These are phyloP conservation scores for Choreutis nemorana DNA, from an alignment of 2,888 invertebrate genomes.

Conservation along the genomic window DNA sequence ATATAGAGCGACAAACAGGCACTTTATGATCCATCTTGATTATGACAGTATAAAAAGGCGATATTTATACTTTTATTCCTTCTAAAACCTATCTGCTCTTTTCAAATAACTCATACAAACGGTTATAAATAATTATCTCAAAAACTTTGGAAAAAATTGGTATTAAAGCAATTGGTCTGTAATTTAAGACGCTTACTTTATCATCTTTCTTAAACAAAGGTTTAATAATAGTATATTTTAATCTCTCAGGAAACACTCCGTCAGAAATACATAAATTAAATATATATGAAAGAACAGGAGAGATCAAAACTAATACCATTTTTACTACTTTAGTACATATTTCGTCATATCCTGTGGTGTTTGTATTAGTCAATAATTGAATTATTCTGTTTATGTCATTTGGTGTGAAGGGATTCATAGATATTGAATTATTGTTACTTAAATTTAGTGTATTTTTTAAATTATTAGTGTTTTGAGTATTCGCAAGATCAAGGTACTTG, in stretches of 20 bases:
- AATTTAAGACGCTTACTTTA: conserved; percentile 3
- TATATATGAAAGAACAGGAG: conserved; percentile 3
- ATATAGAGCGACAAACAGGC: conserved; percentile 9
- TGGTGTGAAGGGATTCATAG: conserved; percentile 3
- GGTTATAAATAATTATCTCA: conserved; percentile 6
- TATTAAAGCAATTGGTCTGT: conserved; percentile 6
- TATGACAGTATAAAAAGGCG: conserved; percentile 4
- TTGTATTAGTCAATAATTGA: conserved; percentile 2
- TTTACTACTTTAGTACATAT: conserved; percentile 4
- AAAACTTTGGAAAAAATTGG: conserved; percentile 6
- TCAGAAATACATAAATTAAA: conserved; percentile 3
- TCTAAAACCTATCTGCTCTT: conserved; percentile 6
- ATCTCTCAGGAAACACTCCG: conserved; percentile 6
- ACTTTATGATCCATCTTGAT: conserved; percentile 4
- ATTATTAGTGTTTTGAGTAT: too few species aligned
- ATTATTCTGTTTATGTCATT: conserved; percentile 2
- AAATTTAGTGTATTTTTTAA: too few species aligned
- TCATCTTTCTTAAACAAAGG: conserved; percentile 8
- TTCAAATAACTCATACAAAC: conserved; percentile 4
- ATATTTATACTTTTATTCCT: conserved; percentile 4
- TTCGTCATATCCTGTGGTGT: conserved; percentile 2
- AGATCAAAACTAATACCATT: conserved; percentile 2
- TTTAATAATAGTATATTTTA: conserved; percentile 6
- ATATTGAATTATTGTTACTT: conserved; percentile 3
- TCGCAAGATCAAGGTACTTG: too few species aligned